Evolutionary conservation across 2,797 vertebrate species (phyloP).

Genomic region (Peromyscus aztecus): DNA sequence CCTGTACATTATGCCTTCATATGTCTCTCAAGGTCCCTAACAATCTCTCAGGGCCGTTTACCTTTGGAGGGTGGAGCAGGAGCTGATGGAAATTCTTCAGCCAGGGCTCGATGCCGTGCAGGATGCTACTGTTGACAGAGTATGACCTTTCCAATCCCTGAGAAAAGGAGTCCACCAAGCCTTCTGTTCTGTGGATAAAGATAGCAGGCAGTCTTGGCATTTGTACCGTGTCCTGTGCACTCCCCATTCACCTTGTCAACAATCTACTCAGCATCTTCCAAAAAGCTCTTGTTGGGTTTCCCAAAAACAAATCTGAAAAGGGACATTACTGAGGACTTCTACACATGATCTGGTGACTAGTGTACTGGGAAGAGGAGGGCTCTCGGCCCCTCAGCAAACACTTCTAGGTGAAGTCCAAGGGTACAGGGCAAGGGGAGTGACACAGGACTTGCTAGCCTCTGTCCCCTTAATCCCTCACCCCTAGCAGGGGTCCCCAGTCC

Average conservation of each 20-base stretch:
- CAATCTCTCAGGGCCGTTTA: constrained; percentile 74
- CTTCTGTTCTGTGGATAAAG: constrained; percentile 92
- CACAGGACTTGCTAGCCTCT: background rate
- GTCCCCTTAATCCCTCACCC: no score
- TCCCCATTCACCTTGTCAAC: background rate
- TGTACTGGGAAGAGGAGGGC: accelerated
- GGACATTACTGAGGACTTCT: background rate
- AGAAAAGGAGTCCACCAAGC: constrained; percentile 97
- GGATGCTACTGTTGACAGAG: constrained; percentile 95
- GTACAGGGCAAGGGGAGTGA: background rate
- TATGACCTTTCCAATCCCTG: constrained; percentile 97
- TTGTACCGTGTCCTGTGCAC: background rate
- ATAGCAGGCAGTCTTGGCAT: background rate
- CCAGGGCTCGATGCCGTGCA: constrained; percentile 95
- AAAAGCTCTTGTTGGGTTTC: background rate
- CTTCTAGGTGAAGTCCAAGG: background rate
- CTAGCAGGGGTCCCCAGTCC: background rate
- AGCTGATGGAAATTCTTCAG: constrained; percentile 98
- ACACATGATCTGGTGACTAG: background rate
- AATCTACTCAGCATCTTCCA: background rate
- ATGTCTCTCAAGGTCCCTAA: accelerated
- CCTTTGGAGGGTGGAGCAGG: constrained; percentile 96
- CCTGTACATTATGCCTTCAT: accelerated
- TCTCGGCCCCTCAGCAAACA: background rate
- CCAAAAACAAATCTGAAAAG: background rate